Percentiles rank a stretch among this genome's conserved stretches.
These are phyloP conservation scores for Xiphophorus couchianus DNA, from an alignment of 2,113 vertebrate genomes.

Conservation along the genomic window DNA sequence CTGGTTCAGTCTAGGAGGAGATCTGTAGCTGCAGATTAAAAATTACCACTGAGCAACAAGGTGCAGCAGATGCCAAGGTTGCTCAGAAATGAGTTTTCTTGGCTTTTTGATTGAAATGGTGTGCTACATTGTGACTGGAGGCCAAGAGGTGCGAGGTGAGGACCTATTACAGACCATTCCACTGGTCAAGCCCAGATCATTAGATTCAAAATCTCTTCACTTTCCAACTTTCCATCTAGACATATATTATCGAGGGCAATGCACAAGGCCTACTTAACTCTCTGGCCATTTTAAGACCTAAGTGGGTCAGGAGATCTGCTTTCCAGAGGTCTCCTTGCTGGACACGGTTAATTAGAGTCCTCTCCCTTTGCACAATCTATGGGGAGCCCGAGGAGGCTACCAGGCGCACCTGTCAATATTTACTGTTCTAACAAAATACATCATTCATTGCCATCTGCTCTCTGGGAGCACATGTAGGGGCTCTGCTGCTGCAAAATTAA, in stretches of 20 bases:
- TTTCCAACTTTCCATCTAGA: not conserved
- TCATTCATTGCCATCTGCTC: conserved; percentile 79
- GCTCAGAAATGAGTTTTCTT: conserved; percentile 76
- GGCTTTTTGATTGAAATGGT: conserved; percentile 67
- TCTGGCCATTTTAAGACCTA: conserved; percentile 18
- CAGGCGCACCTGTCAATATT: conserved; percentile 78
- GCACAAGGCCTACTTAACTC: conserved; percentile 5
- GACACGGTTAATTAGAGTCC: conserved; percentile 70
- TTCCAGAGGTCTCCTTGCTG: conserved; percentile 42
- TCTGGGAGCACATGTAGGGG: conserved; percentile 53
- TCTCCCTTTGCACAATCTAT: conserved; percentile 41
- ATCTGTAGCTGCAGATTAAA: conserved; percentile 65
- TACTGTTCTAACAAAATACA: conserved; percentile 76
- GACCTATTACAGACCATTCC: conserved; percentile 47
- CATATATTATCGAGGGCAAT: conserved; percentile 33
- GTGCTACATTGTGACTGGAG: conserved; percentile 62
- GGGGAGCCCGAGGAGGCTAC: conserved; percentile 51
- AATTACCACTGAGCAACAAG: conserved; percentile 64
- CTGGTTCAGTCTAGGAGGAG: conserved; percentile 28
- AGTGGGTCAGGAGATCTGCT: conserved; percentile 46
- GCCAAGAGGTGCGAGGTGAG: conserved; percentile 49
- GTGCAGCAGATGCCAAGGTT: conserved; percentile 75
- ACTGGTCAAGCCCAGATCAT: conserved; percentile 37
- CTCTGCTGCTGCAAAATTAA: conserved; percentile 69
- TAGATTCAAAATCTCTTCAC: conserved; percentile 37